Evolutionary conservation across 2,888 invertebrate genomes (phyloP).

Genomic region (Drosophila peninsularis): DNA sequence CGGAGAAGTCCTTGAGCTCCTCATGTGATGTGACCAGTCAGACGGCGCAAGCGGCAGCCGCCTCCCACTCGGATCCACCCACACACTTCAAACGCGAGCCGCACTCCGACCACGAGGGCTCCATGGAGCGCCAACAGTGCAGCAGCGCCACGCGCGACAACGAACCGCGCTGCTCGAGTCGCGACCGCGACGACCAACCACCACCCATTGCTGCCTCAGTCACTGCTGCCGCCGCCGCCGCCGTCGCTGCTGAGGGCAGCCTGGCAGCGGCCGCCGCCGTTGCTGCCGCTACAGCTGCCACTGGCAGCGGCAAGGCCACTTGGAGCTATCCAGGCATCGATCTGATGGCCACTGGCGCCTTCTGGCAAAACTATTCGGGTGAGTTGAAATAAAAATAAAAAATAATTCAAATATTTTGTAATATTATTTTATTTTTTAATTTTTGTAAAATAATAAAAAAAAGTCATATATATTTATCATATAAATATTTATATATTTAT

Average conservation of each 20-base stretch:
- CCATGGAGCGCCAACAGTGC: slow-evolving; percentile 69
- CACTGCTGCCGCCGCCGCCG: slow-evolving; percentile 65
- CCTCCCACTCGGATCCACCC: slow-evolving; percentile 80
- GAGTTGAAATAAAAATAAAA: slow-evolving; percentile 76
- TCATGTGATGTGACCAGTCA: slow-evolving; percentile 73
- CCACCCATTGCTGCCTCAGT: slow-evolving; percentile 83
- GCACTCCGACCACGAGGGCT: slow-evolving; percentile 81
- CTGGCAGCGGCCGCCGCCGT: slow-evolving; percentile 81
- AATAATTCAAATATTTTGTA: no score
- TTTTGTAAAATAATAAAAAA: no score
- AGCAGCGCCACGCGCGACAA: slow-evolving; percentile 54
- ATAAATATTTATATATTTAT: no score
- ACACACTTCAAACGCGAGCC: slow-evolving; percentile 83
- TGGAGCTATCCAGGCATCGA: slow-evolving; percentile 91
- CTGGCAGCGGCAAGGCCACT: slow-evolving; percentile 85
- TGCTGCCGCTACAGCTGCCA: slow-evolving; percentile 81
- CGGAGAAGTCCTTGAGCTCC: slow-evolving; percentile 80
- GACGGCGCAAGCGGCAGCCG: slow-evolving; percentile 42
- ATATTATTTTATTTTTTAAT: no score
- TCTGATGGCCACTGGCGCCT: slow-evolving; percentile 93
- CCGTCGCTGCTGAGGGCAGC: slow-evolving; percentile 69
- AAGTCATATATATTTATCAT: no score
- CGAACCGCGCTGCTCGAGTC: slow-evolving; percentile 72
- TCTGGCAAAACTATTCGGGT: slow-evolving; percentile 97
- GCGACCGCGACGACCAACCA: slow-evolving; percentile 82